Percentiles rank a stretch among this genome's conserved stretches.
These are phyloP conservation scores for Pyrocoelia pectoralis DNA, from an alignment of 2,888 invertebrate genomes.

Conservation along the genomic window DNA sequence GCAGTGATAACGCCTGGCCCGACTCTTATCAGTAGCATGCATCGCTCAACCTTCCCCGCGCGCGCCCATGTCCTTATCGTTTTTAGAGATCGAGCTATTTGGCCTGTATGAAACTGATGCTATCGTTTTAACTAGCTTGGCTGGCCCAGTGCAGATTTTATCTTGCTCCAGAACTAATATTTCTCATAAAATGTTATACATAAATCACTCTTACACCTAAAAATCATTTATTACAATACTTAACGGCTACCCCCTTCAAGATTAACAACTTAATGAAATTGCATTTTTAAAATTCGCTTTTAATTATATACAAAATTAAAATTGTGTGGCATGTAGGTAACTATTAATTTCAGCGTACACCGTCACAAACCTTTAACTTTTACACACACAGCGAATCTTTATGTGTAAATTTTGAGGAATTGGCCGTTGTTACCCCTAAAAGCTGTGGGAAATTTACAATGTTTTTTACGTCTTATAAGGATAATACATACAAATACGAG, in stretches of 20 bases:
- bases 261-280: background rate
- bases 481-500: too few species aligned
- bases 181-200: conserved; percentile 50
- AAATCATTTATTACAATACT: conserved; percentile 39
- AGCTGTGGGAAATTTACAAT: too few species aligned
- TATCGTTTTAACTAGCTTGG: conserved; percentile 67
- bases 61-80: conserved; percentile 48
- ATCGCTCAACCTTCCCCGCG: conserved; percentile 48
- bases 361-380: too few species aligned
- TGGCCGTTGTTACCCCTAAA: too few species aligned
- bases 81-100: conserved; percentile 59
- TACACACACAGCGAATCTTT: too few species aligned
- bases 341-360: too few species aligned
- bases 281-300: background rate
- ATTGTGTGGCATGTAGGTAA: too few species aligned
- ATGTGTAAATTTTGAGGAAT: too few species aligned
- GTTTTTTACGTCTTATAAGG: too few species aligned
- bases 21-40: conserved; percentile 60
- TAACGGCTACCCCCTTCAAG: conserved; percentile 18
- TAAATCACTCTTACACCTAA: conserved; percentile 56
- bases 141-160: conserved; percentile 64
- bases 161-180: conserved; percentile 54
- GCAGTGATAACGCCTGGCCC: conserved; percentile 59
- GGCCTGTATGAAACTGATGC: conserved; percentile 62
- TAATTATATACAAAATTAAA: too few species aligned